Conservation (phyloP, 53 echinoderm and acorn worm genomes). For the Paelopatides confundens region DNA sequence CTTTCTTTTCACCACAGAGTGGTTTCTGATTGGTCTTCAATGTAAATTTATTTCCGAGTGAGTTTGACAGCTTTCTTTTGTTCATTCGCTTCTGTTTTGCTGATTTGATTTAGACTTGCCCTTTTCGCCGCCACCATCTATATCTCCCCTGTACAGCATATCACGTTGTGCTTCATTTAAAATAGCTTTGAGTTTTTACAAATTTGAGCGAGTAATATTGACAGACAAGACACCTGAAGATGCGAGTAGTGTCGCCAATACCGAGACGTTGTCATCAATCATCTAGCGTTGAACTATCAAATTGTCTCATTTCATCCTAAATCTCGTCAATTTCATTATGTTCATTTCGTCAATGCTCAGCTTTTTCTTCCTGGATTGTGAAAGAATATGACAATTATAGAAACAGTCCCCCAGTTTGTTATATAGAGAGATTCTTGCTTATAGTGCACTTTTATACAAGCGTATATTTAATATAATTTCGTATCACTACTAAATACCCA, state of each 20-base stretch:
- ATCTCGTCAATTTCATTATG: conserved; percentile 19
- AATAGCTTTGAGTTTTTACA: background rate
- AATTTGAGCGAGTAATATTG: conserved; percentile 14
- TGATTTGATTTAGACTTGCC: background rate
- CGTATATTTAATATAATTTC: too few relatives aligned
- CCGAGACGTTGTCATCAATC: conserved; percentile 15
- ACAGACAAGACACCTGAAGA: conserved; percentile 19
- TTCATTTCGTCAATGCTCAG: background rate
- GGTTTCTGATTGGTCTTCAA: background rate
- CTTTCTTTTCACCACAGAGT: background rate
- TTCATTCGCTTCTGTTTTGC: background rate
- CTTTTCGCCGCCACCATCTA: too few relatives aligned
- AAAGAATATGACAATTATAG: background rate
- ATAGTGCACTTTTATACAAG: too few relatives aligned
- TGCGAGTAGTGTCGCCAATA: conserved; percentile 12
- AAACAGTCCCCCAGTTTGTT: too few relatives aligned
- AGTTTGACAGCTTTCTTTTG: background rate
- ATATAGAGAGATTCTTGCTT: too few relatives aligned
- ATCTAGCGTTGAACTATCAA: conserved; percentile 20
- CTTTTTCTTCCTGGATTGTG: background rate
- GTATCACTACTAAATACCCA: too few relatives aligned
- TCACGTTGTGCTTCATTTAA: conserved; percentile 11
- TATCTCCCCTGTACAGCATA: background rate
- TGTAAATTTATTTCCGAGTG: background rate
- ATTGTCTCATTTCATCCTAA: conserved; percentile 22